Percentiles rank a stretch among this genome's conserved stretches.
These are phyloP conservation scores for Scomberomorus guttatus DNA, from an alignment of 2,797 vertebrate species.

Conservation along the genomic window DNA sequence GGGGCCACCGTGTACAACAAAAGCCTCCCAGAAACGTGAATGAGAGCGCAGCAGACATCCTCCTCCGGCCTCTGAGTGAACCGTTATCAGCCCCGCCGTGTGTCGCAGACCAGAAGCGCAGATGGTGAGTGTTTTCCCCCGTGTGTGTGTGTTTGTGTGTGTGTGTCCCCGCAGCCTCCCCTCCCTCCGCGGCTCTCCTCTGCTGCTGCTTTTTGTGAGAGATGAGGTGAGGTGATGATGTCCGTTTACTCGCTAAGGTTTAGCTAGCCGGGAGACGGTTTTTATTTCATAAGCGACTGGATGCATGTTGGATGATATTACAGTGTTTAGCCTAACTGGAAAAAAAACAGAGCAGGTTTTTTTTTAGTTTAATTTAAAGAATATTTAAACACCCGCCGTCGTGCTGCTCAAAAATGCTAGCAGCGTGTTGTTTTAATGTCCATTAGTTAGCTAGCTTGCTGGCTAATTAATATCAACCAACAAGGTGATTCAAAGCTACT, in stretches of 20 bases:
- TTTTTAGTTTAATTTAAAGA: background rate
- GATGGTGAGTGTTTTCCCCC: constrained; percentile 83
- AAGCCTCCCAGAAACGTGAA: constrained; percentile 40
- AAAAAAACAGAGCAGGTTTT: too few species aligned
- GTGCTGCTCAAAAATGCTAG: constrained; percentile 51
- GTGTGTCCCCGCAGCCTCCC: constrained; percentile 61
- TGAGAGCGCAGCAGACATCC: constrained; percentile 39
- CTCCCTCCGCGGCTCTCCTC: constrained; percentile 58
- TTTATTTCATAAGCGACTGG: background rate
- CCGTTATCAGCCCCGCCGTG: constrained; percentile 47
- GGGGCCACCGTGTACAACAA: constrained; percentile 24
- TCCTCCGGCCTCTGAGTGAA: constrained; percentile 44
- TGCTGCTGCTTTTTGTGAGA: constrained; percentile 22
- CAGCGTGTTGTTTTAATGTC: constrained; percentile 28
- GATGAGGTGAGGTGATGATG: constrained; percentile 73
- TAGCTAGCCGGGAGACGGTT: constrained; percentile 1
- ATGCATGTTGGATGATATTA: background rate
- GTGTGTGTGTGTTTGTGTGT: constrained; percentile 20
- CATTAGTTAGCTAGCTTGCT: constrained; percentile 58
- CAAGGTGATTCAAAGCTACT: constrained; percentile 6
- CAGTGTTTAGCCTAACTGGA: background rate
- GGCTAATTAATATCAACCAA: constrained; percentile 66
- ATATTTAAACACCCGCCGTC: constrained; percentile 32
- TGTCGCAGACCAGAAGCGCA: constrained; percentile 72
- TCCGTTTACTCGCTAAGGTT: constrained; percentile 30